phyloP scores from a whole-genome alignment of 2,797 vertebrate genomes.

The Fundulus diaphanus region DNA sequence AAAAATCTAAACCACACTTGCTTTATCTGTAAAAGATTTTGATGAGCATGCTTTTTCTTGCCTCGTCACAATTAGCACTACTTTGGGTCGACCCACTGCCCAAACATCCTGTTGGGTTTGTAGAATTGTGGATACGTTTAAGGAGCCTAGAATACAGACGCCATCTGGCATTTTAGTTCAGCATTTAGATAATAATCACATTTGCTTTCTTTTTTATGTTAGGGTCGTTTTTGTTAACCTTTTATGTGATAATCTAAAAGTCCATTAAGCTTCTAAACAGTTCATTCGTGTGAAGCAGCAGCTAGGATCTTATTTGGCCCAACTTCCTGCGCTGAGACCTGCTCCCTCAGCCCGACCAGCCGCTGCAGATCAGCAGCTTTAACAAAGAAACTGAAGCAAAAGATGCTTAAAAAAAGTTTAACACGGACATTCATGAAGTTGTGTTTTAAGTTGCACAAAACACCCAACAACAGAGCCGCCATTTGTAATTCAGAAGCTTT shows the following conservation, averaged over 20 bases:
- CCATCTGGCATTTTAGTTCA: too few species aligned
- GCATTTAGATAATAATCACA: too few species aligned
- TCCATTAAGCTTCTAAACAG: too few species aligned
- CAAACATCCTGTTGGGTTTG: not conserved
- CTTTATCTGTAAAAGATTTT: not conserved
- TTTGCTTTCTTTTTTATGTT: too few species aligned
- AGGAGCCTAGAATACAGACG: too few species aligned
- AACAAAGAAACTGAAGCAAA: not conserved
- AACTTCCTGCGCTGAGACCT: not conserved
- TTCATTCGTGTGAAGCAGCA: not conserved
- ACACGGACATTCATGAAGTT: not conserved
- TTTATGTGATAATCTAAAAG: too few species aligned
- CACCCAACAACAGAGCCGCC: not conserved
- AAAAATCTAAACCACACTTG: too few species aligned
- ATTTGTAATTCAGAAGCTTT: not conserved
- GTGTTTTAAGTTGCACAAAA: not conserved
- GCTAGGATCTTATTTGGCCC: not conserved
- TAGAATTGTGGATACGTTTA: not conserved
- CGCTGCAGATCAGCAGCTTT: not conserved
- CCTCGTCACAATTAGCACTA: too few species aligned
- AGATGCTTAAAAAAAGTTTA: not conserved
- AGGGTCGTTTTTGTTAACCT: too few species aligned
- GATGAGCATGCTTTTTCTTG: not conserved
- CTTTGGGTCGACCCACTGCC: not conserved
- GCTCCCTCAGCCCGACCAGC: not conserved